phyloP scores from a whole-genome alignment of 2,797 vertebrate genomes.

The Labroides dimidiatus region DNA sequence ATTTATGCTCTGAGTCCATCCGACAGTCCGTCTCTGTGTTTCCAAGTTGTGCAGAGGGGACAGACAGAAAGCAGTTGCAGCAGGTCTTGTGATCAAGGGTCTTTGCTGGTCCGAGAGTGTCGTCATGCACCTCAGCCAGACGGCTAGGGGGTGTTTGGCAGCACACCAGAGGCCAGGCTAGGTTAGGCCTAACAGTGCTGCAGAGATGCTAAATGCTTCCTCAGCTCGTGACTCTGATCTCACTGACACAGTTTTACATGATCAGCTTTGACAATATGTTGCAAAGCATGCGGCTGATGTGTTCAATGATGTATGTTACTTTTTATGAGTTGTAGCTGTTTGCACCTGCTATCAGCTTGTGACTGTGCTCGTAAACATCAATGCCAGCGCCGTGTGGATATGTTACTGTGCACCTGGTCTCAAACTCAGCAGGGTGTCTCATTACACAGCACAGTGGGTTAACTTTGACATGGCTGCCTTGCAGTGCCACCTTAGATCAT shows the following conservation, averaged over 20 bases:
- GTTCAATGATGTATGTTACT: conserved; percentile 9
- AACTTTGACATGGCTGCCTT: conserved; percentile 38
- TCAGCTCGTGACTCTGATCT: conserved; percentile 39
- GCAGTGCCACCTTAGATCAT: conserved; percentile 29
- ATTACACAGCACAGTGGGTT: conserved; percentile 53
- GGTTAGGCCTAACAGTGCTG: conserved; percentile 22
- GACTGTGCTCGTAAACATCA: conserved; percentile 64
- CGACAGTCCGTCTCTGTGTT: conserved; percentile 69
- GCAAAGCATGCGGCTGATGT: conserved; percentile 17
- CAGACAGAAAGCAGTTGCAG: conserved; percentile 51
- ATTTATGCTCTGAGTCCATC: conserved; percentile 75
- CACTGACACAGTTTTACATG: conserved; percentile 33
- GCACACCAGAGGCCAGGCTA: conserved; percentile 20
- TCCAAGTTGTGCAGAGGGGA: conserved; percentile 58
- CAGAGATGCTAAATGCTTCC: conserved; percentile 52
- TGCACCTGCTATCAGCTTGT: conserved; percentile 66
- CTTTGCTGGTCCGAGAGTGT: conserved; percentile 48
- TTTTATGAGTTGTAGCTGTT: conserved; percentile 37
- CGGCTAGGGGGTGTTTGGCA: conserved; percentile 29
- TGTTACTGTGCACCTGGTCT: conserved; percentile 67
- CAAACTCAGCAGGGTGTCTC: conserved; percentile 55
- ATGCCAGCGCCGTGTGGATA: conserved; percentile 45
- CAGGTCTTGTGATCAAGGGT: conserved; percentile 65
- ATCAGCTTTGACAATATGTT: conserved; percentile 22
- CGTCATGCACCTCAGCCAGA: conserved; percentile 48